A percentile compares a stretch with the other conserved stretches of the same genome.
Conservation (phyloP, 2,888 invertebrate species). For the Lydus trimaculatus region DNA sequence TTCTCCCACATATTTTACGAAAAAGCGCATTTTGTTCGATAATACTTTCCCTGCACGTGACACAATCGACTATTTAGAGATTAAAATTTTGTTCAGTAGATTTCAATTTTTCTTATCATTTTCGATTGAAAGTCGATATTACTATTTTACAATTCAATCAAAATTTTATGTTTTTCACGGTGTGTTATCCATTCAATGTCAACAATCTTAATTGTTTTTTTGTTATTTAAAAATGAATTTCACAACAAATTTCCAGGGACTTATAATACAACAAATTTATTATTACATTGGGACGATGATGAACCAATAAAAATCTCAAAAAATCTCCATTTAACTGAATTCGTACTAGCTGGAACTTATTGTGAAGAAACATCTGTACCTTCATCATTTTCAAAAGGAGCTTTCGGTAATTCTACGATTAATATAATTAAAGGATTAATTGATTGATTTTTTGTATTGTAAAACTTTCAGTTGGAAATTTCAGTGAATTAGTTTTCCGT, state of each 20-base stretch:
- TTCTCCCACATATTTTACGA: too few species aligned
- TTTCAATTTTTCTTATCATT: too few species aligned
- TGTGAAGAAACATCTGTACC: conserved; percentile 75
- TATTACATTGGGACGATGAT: conserved; percentile 77
- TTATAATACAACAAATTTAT: conserved; percentile 78
- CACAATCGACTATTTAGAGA: too few species aligned
- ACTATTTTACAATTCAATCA: too few species aligned
- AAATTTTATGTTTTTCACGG: too few species aligned
- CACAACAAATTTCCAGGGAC: conserved; percentile 70
- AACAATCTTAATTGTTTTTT: not conserved
- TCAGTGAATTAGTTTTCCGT: conserved; percentile 80
- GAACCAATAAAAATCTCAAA: conserved; percentile 78
- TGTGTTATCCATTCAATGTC: not conserved
- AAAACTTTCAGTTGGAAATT: conserved; percentile 76
- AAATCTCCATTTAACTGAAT: conserved; percentile 82
- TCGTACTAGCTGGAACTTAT: conserved; percentile 74
- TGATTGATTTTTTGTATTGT: too few species aligned
- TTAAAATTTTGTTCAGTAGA: too few species aligned
- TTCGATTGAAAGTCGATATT: too few species aligned
- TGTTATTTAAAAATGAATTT: not conserved
- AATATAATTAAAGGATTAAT: too few species aligned
- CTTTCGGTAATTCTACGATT: conserved; percentile 71
- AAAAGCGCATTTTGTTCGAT: too few species aligned
- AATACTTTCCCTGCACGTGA: too few species aligned
- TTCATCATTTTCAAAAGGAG: conserved; percentile 71